These are phyloP conservation scores for Pitta sordida DNA, from an alignment of 2,113 vertebrate species.

Conservation along the genomic window DNA sequence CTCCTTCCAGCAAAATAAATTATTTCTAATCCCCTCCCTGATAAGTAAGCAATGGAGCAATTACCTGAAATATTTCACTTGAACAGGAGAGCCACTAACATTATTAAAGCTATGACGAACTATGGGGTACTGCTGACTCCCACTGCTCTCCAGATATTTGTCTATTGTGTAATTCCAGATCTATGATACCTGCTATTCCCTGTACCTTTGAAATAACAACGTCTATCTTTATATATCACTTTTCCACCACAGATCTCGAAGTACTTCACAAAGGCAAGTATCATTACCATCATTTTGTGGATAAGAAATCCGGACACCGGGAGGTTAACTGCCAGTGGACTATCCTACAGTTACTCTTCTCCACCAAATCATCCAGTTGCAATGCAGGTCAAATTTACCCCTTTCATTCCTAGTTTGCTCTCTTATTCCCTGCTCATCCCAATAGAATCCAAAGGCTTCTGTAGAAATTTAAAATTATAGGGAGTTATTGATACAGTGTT, in stretches of 20 bases:
- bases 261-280: background rate
- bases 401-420: background rate
- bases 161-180: background rate
- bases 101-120: background rate
- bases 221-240: background rate
- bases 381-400: background rate
- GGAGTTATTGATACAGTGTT: constrained; percentile 38
- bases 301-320: background rate
- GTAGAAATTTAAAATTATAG: constrained; percentile 36
- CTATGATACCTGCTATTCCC: background rate
- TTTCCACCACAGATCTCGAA: background rate
- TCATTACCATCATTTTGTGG: background rate
- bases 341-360: background rate
- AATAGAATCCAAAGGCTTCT: background rate
- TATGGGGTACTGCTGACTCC: background rate
- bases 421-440: background rate
- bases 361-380: background rate
- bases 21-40: background rate
- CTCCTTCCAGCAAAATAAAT: background rate
- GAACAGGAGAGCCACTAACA: background rate
- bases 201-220: constrained; percentile 5
- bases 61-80: background rate
- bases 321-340: background rate
- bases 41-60: background rate
- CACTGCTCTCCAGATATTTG: background rate